Evolutionary conservation across 2,113 vertebrate species (phyloP).

Genomic region (Porphyrio hochstetteri): DNA sequence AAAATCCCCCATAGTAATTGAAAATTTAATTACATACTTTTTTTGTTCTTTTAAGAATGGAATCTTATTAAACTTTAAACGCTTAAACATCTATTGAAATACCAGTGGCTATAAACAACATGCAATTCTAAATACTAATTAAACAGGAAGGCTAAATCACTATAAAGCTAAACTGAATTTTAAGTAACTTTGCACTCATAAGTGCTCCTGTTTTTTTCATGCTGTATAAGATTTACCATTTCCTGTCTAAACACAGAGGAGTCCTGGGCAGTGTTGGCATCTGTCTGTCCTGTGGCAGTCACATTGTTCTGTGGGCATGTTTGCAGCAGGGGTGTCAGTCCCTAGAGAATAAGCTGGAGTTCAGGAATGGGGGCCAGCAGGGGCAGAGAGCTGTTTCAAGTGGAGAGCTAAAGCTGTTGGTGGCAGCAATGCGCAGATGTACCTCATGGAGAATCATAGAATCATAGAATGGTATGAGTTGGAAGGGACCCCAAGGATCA

Average conservation of each 20-base stretch:
- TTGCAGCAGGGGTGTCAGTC: neutral
- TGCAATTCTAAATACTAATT: slow-evolving; percentile 76
- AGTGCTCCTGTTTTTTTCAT: slow-evolving; percentile 4
- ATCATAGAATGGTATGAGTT: too few species aligned
- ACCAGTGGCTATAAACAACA: slow-evolving; percentile 75
- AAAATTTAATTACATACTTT: slow-evolving; percentile 78
- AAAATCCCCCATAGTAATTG: slow-evolving; percentile 66
- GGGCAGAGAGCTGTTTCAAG: neutral
- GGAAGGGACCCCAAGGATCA: too few species aligned
- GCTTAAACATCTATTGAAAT: slow-evolving; percentile 75
- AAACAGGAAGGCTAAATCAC: slow-evolving; percentile 69
- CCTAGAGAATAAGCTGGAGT: neutral
- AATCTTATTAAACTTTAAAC: slow-evolving; percentile 78
- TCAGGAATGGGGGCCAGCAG: neutral
- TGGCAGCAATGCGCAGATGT: neutral
- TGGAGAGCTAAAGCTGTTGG: neutral
- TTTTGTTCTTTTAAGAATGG: slow-evolving; percentile 66
- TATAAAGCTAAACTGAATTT: slow-evolving; percentile 75
- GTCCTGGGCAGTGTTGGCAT: neutral
- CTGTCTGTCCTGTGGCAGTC: neutral
- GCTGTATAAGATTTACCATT: neutral
- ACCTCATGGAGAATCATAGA: fast-evolving
- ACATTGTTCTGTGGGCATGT: neutral
- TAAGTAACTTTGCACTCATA: slow-evolving; percentile 72
- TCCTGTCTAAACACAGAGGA: neutral